Evolutionary conservation across 2,888 invertebrate genomes (phyloP), one percentile per base, ranked within the genome.

Genomic region (Pantelozetes paolii): DNA sequence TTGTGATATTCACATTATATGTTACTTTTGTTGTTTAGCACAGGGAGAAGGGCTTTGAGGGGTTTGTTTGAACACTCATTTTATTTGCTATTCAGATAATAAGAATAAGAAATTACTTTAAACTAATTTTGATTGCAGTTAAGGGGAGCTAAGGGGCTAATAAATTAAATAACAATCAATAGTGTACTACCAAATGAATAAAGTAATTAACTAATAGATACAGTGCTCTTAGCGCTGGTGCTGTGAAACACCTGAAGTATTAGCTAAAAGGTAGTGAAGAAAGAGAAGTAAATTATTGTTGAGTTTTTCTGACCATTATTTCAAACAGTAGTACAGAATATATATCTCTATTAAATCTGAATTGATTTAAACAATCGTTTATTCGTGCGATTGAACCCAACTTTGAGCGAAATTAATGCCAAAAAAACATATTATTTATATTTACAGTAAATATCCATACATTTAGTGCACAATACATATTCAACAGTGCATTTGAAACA

Each of bases 331-430:
- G 18, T 28, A 57, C 11, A 57, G 11, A 57, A 13, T 57, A 28
- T 57, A 57, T 57, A 57, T 57, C 57, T 57, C 57, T 57, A 57
- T 57, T 57, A 54, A 13, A 26, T 57, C 57, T 57, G 15, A 30
- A 57, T 28, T 28, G 57, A 45, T 45, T 45, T 15, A 26, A 26
- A 28, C 57, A 57, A 57, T 57, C 23, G 57, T 30, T 57, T 28
- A 57, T 28, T 57, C 57, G 57, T 57, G 57, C 20, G 57, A 57
- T 30, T 57, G 28, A 30, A 57, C 57, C 57, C 23, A 57, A 57
- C n/a, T n/a, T n/a, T n/a, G n/a, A 57, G 23, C 13, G 11, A 45
- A 57, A 28, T 57, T 30, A 30, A 20, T 20, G 48, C 48, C 57
- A n/a, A 20, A 26, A 13, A 57, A 28, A 57, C 13, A 57, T 18